Percentiles rank a stretch among this genome's conserved stretches.
These are phyloP conservation scores for Argyrosomus regius DNA, from an alignment of 2,797 vertebrate species.

Conservation along the genomic window DNA sequence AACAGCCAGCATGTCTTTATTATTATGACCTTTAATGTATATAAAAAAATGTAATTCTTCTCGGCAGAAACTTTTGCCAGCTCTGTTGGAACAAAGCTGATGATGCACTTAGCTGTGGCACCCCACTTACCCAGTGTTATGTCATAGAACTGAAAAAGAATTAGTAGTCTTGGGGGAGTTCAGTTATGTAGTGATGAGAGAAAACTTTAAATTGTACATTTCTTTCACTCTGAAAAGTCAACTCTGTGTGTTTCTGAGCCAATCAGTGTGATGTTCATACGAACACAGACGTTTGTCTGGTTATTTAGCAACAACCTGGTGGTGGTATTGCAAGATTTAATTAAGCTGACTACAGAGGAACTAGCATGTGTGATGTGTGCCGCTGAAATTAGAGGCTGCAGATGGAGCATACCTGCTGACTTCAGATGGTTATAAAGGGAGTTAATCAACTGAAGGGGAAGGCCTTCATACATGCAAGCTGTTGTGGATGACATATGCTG, in stretches of 20 bases:
- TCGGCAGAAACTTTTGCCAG: background rate
- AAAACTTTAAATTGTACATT: slow-evolving; percentile 10
- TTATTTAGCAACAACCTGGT: slow-evolving; percentile 18
- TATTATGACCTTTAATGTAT: background rate
- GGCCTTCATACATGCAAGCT: slow-evolving; percentile 15
- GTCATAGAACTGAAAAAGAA: slow-evolving; percentile 10
- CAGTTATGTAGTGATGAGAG: background rate
- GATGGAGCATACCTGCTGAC: slow-evolving; percentile 43
- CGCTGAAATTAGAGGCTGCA: slow-evolving; percentile 25
- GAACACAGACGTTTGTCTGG: background rate
- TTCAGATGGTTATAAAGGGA: slow-evolving; percentile 39
- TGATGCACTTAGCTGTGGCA: background rate
- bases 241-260: background rate
- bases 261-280: slow-evolving; percentile 15
- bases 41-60: background rate
- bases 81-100: background rate
- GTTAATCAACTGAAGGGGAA: slow-evolving; percentile 31
- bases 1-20: background rate
- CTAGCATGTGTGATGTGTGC: background rate
- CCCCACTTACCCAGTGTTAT: background rate
- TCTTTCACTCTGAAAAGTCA: background rate
- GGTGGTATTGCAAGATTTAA: slow-evolving; percentile 35
- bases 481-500: slow-evolving; percentile 28
- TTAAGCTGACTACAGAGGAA: slow-evolving; percentile 40
- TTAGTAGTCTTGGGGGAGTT: background rate